Evolutionary conservation across 2,888 invertebrate genomes (phyloP).

Genomic region (Drosophila stalkeri): DNA sequence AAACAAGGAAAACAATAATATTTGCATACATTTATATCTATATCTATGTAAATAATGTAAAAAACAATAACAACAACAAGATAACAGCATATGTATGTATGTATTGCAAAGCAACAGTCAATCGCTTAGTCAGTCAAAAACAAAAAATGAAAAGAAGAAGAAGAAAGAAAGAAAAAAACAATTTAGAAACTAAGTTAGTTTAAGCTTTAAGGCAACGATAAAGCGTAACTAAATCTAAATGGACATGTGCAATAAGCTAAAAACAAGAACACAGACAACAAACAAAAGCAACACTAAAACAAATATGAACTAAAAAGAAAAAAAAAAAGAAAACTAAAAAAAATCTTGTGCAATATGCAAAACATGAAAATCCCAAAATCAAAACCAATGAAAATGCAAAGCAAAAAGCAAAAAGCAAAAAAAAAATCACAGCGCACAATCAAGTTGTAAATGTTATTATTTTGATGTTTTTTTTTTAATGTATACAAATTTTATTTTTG

Average conservation of each 20-base stretch:
- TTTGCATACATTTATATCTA: conserved; percentile 11
- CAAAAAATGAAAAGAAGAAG: background rate
- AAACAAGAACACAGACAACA: conserved; percentile 22
- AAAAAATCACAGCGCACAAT: conserved; percentile 46
- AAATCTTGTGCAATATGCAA: conserved; percentile 42
- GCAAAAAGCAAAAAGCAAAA: background rate
- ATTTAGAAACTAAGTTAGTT: conserved; percentile 42
- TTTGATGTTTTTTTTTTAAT: conserved; percentile 4
- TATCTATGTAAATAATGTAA: conserved; percentile 22
- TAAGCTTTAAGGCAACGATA: conserved; percentile 37
- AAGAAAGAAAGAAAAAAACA: conserved; percentile 10
- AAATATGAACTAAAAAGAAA: conserved; percentile 1
- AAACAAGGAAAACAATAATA: background rate
- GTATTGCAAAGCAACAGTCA: conserved; percentile 49
- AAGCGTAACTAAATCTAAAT: conserved; percentile 37
- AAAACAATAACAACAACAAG: conserved; percentile 1
- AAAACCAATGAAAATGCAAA: conserved; percentile 19
- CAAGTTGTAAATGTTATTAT: conserved; percentile 21
- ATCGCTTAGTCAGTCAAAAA: conserved; percentile 58
- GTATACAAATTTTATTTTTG: conserved; percentile 5
- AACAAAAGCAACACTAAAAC: conserved; percentile 13
- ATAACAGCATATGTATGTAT: conserved; percentile 17
- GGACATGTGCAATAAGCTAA: conserved; percentile 61
- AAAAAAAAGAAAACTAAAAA: background rate
- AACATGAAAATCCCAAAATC: conserved; percentile 31